Conservation (phyloP, 2,797 vertebrate species). For the Amblyraja radiata region DNA sequence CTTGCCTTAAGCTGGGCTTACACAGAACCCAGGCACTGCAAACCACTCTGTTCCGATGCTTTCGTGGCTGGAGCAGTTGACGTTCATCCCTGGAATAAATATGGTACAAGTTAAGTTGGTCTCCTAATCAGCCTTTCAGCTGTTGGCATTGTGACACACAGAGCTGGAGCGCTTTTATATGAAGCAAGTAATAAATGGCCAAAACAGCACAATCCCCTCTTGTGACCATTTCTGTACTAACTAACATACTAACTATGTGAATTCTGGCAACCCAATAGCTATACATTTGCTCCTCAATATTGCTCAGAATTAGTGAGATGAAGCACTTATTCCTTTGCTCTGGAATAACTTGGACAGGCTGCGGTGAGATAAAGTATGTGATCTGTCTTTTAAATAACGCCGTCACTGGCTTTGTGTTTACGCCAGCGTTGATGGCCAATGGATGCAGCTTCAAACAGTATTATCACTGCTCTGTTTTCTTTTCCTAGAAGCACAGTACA, state of each 20-base stretch:
- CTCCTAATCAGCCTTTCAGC: background rate
- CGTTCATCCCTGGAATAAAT: background rate
- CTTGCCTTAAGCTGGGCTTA: background rate
- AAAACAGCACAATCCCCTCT: background rate
- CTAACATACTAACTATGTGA: constrained; percentile 4
- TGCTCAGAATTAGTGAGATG: background rate
- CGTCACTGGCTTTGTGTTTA: background rate
- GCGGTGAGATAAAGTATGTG: background rate
- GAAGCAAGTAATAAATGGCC: background rate
- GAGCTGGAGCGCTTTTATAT: background rate
- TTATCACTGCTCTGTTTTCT: background rate
- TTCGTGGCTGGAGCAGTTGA: background rate
- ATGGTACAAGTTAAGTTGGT: background rate
- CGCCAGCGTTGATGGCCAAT: background rate
- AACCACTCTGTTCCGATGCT: background rate
- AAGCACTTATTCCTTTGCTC: background rate
- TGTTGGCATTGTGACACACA: background rate
- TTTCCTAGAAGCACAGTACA: background rate
- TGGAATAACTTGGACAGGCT: background rate
- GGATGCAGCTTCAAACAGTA: background rate
- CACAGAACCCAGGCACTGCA: background rate
- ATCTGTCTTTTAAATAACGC: background rate
- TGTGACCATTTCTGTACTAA: background rate
- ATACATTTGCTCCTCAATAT: background rate
- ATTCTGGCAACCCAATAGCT: background rate